These are phyloP conservation scores for Ormyrus pomaceus DNA, from an alignment of 2,888 invertebrate species.

Conservation along the genomic window DNA sequence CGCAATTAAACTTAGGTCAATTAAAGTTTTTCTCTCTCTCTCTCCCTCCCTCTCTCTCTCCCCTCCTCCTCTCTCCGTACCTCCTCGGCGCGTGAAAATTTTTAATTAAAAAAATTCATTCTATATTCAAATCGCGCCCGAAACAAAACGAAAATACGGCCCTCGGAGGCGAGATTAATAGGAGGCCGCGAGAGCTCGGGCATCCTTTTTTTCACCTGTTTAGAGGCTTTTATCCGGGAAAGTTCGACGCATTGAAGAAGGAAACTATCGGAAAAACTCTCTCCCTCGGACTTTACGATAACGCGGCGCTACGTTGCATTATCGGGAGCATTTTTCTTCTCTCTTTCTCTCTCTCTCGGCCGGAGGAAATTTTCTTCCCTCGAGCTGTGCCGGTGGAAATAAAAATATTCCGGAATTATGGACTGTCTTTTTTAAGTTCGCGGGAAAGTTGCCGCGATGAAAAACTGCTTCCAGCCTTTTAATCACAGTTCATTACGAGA, in stretches of 20 bases:
- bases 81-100: conserved; percentile 16
- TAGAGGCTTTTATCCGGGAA: conserved; percentile 32
- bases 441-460: too few relatives aligned
- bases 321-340: conserved; percentile 34
- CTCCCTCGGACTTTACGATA: conserved; percentile 20
- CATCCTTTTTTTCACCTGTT: conserved; percentile 23
- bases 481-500: too few relatives aligned
- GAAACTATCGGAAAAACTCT: conserved; percentile 47
- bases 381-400: neutral
- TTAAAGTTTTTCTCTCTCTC: conserved; percentile 34
- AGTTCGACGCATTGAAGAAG: conserved; percentile 29
- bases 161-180: conserved; percentile 8
- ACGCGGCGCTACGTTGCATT: conserved; percentile 24
- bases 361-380: neutral
- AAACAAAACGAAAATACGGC: neutral
- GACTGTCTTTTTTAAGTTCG: too few relatives aligned
- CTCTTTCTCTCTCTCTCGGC: neutral
- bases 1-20: conserved; percentile 54
- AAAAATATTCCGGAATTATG: conserved; percentile 27
- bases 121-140: conserved; percentile 37
- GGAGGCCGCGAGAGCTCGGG: neutral
- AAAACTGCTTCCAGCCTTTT: too few relatives aligned
- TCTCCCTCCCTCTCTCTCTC: neutral
- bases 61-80: neutral
- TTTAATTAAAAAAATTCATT: conserved; percentile 49